These are phyloP conservation scores for Coptodon bakossiorum DNA, from an alignment of 2,113 vertebrate species.

Conservation along the genomic window DNA sequence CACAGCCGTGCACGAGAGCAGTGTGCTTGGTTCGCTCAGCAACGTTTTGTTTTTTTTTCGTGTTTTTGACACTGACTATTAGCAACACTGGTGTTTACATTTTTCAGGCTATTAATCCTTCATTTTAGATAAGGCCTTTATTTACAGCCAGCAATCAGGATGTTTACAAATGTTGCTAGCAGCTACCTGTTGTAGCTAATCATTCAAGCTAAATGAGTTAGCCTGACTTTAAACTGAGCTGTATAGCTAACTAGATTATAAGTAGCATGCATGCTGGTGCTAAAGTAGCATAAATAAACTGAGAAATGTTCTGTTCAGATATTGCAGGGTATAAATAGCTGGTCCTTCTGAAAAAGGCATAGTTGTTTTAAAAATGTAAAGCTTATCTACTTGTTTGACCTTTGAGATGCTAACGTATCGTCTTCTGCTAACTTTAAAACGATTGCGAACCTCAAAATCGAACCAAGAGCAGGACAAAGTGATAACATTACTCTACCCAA, in stretches of 20 bases:
- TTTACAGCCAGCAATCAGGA: background rate
- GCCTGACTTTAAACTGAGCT: background rate
- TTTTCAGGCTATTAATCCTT: background rate
- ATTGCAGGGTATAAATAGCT: accelerated
- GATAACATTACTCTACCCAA: background rate
- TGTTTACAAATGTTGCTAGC: background rate
- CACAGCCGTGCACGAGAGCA: background rate
- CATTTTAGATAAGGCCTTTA: background rate
- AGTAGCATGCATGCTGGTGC: background rate
- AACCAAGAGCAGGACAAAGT: background rate
- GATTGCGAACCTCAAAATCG: background rate
- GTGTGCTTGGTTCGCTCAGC: background rate
- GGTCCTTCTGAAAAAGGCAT: accelerated
- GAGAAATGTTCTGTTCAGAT: background rate
- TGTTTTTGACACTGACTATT: background rate
- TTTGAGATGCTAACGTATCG: background rate
- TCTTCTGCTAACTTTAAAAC: background rate
- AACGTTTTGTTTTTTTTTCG: background rate
- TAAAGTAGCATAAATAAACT: background rate
- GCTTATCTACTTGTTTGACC: background rate
- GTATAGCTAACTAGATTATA: background rate
- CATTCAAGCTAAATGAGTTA: background rate
- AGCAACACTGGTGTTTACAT: background rate
- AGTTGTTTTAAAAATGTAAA: background rate
- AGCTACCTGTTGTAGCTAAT: background rate